phyloP scores from a whole-genome alignment of 2,888 invertebrate species.

The Endotricha flammealis region DNA sequence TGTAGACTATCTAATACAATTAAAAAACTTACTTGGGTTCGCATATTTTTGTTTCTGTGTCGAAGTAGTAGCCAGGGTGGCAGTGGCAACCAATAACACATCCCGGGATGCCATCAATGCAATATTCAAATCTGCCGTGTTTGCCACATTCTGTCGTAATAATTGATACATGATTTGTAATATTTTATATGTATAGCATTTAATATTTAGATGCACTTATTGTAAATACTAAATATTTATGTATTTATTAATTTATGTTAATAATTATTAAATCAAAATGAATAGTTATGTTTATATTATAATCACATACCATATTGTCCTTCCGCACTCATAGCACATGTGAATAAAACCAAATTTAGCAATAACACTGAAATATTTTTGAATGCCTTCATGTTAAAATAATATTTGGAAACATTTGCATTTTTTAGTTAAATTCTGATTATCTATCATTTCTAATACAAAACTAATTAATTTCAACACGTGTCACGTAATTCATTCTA shows the following conservation, averaged over 20 bases:
- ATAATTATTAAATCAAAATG: too few relatives aligned
- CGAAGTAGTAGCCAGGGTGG: conserved; percentile 67
- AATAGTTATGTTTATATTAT: too few relatives aligned
- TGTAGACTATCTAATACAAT: too few relatives aligned
- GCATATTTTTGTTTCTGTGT: conserved; percentile 65
- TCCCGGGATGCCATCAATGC: conserved; percentile 58
- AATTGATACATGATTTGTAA: too few relatives aligned
- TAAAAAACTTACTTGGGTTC: conserved; percentile 52
- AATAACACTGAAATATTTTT: conserved; percentile 2
- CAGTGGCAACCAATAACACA: conserved; percentile 70
- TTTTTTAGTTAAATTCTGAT: too few relatives aligned
- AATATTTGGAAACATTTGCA: neutral
- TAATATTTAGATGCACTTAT: too few relatives aligned
- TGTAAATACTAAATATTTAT: too few relatives aligned
- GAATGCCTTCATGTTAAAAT: conserved; percentile 2
- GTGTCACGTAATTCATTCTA: too few relatives aligned
- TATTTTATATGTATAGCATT: too few relatives aligned
- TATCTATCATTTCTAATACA: too few relatives aligned
- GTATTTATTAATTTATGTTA: too few relatives aligned
- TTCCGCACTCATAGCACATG: conserved; percentile 1
- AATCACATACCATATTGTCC: conserved; percentile 15
- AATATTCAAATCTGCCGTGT: conserved; percentile 66
- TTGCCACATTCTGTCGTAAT: conserved; percentile 56
- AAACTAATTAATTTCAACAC: too few relatives aligned
- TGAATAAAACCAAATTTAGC: conserved; percentile 2